Conservation (phyloP, 2,797 vertebrate genomes). For the Danio choprae region DNA sequence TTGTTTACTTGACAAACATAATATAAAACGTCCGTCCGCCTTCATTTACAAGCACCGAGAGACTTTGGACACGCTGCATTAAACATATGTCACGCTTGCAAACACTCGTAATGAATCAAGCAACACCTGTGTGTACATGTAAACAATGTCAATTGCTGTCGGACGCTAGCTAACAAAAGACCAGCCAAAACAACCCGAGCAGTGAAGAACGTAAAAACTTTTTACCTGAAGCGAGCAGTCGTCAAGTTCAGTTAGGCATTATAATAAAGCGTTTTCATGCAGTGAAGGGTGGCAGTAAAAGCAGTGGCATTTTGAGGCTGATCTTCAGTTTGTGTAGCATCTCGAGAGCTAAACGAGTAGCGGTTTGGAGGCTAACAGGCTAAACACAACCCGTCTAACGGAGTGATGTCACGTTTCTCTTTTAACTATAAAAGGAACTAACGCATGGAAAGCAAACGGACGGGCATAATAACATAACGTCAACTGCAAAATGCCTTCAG, state of each 20-base stretch:
- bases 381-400: slow-evolving; percentile 17
- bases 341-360: slow-evolving; percentile 7
- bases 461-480: background rate
- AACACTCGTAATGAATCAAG: background rate
- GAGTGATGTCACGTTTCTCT: background rate
- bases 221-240: slow-evolving; percentile 28
- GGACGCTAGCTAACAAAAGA: slow-evolving; percentile 48
- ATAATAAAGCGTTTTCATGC: slow-evolving; percentile 22
- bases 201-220: slow-evolving; percentile 36
- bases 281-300: slow-evolving; percentile 28
- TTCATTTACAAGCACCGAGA: background rate
- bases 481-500: background rate
- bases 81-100: background rate
- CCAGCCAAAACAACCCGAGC: slow-evolving; percentile 30
- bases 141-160: background rate
- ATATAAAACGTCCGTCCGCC: background rate
- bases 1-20: background rate
- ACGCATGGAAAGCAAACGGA: background rate
- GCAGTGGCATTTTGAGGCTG: slow-evolving; percentile 19
- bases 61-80: background rate
- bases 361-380: slow-evolving; percentile 16
- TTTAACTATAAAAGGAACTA: background rate
- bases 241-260: slow-evolving; percentile 25
- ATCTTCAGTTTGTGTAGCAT: slow-evolving; percentile 38
- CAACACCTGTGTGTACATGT: background rate